phyloP scores from a whole-genome alignment of 2,113 vertebrate genomes.

The Grammomys dolichurus region DNA sequence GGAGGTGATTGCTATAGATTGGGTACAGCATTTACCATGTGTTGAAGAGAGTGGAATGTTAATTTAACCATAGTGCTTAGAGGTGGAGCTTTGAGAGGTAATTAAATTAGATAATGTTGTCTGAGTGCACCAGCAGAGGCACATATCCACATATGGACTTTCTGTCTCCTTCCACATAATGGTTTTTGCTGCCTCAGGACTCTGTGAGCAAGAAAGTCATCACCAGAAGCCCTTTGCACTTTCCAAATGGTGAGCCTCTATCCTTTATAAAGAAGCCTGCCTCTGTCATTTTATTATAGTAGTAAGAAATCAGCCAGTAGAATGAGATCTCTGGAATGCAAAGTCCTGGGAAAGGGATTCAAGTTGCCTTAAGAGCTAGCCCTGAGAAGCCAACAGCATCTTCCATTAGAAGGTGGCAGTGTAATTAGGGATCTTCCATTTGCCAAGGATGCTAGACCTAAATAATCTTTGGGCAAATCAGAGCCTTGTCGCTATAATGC shows the following conservation, averaged over 20 bases:
- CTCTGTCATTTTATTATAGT: background rate
- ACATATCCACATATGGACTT: background rate
- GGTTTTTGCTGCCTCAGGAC: background rate
- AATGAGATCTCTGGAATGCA: background rate
- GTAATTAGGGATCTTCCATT: background rate
- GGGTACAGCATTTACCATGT: background rate
- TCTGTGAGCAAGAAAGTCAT: background rate
- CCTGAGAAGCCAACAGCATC: background rate
- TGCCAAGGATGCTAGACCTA: background rate
- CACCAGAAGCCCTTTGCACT: background rate
- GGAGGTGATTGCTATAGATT: background rate
- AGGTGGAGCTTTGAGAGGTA: background rate
- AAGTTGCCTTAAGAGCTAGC: background rate
- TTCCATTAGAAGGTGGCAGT: background rate
- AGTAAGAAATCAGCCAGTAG: background rate
- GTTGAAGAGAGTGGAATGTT: background rate
- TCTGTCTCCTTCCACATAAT: background rate
- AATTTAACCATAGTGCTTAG: background rate
- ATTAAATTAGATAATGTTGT: background rate
- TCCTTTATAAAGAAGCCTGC: background rate
- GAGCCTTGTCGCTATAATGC: background rate
- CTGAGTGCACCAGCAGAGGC: background rate
- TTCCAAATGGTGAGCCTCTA: background rate
- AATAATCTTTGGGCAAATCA: background rate
- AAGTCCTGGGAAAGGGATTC: background rate